These are phyloP conservation scores for Tenthredo livida DNA, from an alignment of 2,888 invertebrate genomes.

Conservation along the genomic window DNA sequence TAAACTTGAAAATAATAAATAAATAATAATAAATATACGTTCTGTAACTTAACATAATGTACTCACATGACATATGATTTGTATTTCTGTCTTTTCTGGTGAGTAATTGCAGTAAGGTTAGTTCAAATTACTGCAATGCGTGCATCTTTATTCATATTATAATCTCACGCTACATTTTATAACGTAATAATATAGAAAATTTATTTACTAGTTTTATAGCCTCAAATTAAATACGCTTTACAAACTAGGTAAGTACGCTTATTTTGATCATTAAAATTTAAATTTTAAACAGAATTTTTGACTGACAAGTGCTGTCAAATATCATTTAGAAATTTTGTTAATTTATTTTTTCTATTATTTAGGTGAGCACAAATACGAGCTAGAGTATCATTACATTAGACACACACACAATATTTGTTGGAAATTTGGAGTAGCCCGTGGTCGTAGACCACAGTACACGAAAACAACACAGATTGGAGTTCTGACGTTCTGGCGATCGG, in stretches of 20 bases:
- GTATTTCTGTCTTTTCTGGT: neutral
- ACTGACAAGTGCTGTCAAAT: slow-evolving; percentile 9
- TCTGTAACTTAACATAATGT: neutral
- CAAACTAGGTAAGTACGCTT: neutral
- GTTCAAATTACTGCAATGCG: slow-evolving; percentile 8
- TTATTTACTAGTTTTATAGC: neutral
- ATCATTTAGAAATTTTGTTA: neutral
- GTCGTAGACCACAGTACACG: neutral
- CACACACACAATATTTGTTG: neutral
- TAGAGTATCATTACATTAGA: neutral
- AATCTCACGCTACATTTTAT: neutral
- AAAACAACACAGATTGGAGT: neutral
- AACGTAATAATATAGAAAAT: neutral
- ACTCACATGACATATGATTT: slow-evolving; percentile 47
- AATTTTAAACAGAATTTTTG: neutral
- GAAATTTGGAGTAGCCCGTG: slow-evolving; percentile 2
- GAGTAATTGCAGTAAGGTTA: neutral
- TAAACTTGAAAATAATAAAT: neutral
- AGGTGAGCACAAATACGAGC: neutral
- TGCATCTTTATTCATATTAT: slow-evolving; percentile 11
- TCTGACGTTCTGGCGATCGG: neutral
- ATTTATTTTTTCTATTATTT: neutral
- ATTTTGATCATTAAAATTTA: neutral
- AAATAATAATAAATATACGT: neutral
- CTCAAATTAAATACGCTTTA: neutral